phyloP scores from a whole-genome alignment of 1,140 invertebrate species.

The Lucilia sericata region DNA sequence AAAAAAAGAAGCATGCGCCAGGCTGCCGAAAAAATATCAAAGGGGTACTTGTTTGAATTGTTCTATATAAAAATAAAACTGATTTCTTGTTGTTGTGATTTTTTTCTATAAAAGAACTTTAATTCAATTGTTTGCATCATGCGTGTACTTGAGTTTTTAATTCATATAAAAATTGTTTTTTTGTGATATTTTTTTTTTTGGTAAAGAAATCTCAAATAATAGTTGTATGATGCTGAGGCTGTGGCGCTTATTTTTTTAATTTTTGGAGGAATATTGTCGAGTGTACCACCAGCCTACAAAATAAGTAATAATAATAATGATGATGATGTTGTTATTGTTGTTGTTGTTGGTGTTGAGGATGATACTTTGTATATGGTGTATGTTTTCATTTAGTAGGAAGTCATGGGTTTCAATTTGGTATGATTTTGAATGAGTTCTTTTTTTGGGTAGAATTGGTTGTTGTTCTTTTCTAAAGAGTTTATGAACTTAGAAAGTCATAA shows the following conservation, averaged over 20 bases:
- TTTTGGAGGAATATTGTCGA: too few relatives aligned
- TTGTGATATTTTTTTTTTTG: neutral
- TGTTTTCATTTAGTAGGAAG: too few relatives aligned
- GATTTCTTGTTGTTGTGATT: neutral
- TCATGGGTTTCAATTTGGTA: neutral
- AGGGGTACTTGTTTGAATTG: conserved; percentile 30
- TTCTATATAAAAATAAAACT: conserved; percentile 18
- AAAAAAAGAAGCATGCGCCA: conserved; percentile 22
- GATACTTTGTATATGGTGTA: too few relatives aligned
- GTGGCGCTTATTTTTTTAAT: neutral
- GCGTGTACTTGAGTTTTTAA: conserved; percentile 41
- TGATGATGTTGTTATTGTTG: too few relatives aligned
- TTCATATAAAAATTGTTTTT: neutral
- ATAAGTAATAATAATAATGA: too few relatives aligned
- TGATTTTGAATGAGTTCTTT: neutral
- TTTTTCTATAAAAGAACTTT: conserved; percentile 23
- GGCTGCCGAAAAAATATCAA: conserved; percentile 33
- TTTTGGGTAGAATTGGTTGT: neutral
- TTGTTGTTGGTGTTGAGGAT: too few relatives aligned
- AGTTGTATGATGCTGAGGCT: neutral
- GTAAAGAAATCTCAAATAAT: conserved; percentile 28
- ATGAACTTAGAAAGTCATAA: conserved; percentile 55
- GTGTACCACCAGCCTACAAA: too few relatives aligned
- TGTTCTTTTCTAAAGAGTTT: neutral
- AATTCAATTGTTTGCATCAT: conserved; percentile 43